Evolutionary conservation across 2,888 invertebrate genomes (phyloP).

Genomic region (Thymelicus sylvestris): DNA sequence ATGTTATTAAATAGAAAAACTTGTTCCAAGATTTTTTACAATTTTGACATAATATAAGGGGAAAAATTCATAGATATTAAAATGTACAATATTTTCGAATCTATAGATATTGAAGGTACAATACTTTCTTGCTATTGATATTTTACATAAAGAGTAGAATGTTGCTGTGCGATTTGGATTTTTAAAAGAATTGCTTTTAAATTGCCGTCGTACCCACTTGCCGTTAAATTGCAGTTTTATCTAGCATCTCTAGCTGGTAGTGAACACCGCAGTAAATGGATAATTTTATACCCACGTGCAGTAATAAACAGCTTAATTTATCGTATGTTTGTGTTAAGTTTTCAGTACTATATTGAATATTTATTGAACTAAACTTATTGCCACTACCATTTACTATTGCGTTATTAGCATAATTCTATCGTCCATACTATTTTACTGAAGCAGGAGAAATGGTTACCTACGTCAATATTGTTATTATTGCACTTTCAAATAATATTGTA

Average conservation of each 20-base stretch:
- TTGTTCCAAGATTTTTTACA: no score
- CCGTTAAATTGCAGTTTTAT: constrained; percentile 4
- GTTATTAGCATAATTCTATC: no score
- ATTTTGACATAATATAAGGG: no score
- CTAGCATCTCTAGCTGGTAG: background rate
- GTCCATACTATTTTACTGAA: no score
- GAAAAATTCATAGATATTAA: no score
- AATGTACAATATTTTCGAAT: no score
- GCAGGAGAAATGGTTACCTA: no score
- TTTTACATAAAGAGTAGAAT: background rate
- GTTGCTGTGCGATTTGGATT: background rate
- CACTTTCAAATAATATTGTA: no score
- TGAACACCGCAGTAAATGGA: background rate
- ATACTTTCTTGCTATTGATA: background rate
- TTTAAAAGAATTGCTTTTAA: background rate
- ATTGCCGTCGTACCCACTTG: background rate
- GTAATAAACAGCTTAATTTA: background rate
- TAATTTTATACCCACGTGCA: constrained; percentile 1
- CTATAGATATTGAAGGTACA: no score
- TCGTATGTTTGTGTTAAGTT: background rate
- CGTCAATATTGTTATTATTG: no score
- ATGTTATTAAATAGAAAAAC: no score
- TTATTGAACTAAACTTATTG: background rate
- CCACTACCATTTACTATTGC: background rate
- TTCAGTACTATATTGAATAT: background rate